Base-by-base conservation (phyloP, 2,113 vertebrate genomes). In the Gobius niger region DNA sequence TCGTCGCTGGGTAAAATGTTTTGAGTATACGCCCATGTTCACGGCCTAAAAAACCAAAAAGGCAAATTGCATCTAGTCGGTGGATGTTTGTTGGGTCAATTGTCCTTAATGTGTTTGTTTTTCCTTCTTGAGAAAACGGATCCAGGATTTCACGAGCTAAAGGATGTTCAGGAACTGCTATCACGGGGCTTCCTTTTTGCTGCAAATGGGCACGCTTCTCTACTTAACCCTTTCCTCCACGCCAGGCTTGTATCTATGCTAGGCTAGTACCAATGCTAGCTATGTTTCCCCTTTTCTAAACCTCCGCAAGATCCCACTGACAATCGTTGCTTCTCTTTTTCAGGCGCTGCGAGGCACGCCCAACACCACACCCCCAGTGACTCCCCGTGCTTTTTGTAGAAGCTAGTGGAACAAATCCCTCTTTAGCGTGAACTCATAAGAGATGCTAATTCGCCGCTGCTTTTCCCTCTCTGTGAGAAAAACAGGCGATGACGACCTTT, bases 1-100 rank as follows among this genome's bases (percentile, higher is more conserved):
- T 77, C 76, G 69, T 77, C 68, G 82, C 49, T 64, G 88, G 94
- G 94, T 97, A 98, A 96, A 34, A 96, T 95, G 84, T 93, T 98
- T 98, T 97, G 97, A 97, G 98, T 99, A 99, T 98, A 97, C 90
- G 96, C 96, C 93, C 93, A 93, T 93, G 91, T 73, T 91, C 91
- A 92, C 86, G 41, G 75, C 65, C 67, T 57, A 86, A 85, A 83
- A 70, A 63, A n/a, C n/a, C 15, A 5, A 9, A 67, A 50, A 82
- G 46, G 65, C 41, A 61, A 75, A 76, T 81, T 67, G 44, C n/a
- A 61, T 75, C 63, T 24, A 9, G 63, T 76, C 76, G 54, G 68
- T 73, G 52, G 73, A 50, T 62, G 56, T 56, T 51, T 54, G 54
- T 16, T 72, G 59, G 15, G 67, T 70, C 74, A 15, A 53, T 68